Evolutionary conservation across 2,888 invertebrate species (phyloP).

Genomic region (Drepana falcataria): DNA sequence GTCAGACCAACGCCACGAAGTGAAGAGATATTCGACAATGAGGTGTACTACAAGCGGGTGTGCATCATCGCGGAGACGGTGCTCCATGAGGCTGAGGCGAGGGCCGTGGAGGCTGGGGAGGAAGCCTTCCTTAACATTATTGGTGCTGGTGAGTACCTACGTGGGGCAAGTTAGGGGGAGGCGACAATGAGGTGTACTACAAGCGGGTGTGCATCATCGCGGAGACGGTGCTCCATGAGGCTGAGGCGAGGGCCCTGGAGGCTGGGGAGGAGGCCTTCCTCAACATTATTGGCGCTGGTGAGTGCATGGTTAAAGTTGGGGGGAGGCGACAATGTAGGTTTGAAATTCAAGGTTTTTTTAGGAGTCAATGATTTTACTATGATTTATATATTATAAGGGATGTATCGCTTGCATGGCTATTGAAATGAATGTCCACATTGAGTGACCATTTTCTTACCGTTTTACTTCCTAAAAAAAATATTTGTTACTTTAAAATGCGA

Average conservation of each 20-base stretch:
- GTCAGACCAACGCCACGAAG: constrained; percentile 23
- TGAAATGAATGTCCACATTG: too few relatives aligned
- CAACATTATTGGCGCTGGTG: constrained; percentile 82
- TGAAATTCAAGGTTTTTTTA: too few relatives aligned
- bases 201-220: constrained; percentile 76
- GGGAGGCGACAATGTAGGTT: constrained; percentile 35
- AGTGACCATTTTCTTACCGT: too few relatives aligned
- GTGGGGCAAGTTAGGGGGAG: constrained; percentile 4
- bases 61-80: constrained; percentile 80
- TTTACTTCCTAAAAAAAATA: too few relatives aligned
- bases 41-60: constrained; percentile 71
- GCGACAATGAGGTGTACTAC: constrained; percentile 63
- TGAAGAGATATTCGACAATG: constrained; percentile 51
- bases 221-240: constrained; percentile 81
- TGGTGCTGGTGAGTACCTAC: constrained; percentile 73
- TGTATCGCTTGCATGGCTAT: too few relatives aligned
- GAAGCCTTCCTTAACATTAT: constrained; percentile 82
- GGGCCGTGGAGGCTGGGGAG: constrained; percentile 69
- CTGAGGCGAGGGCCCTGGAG: constrained; percentile 74
- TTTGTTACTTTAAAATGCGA: too few relatives aligned
- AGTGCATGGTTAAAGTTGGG: constrained; percentile 20
- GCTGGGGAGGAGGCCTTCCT: constrained; percentile 76
- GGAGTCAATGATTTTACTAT: too few relatives aligned
- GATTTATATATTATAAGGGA: too few relatives aligned
- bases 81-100: constrained; percentile 79